Conservation (phyloP, 2,113 vertebrate species). For the Lagenorhynchus albirostris region DNA sequence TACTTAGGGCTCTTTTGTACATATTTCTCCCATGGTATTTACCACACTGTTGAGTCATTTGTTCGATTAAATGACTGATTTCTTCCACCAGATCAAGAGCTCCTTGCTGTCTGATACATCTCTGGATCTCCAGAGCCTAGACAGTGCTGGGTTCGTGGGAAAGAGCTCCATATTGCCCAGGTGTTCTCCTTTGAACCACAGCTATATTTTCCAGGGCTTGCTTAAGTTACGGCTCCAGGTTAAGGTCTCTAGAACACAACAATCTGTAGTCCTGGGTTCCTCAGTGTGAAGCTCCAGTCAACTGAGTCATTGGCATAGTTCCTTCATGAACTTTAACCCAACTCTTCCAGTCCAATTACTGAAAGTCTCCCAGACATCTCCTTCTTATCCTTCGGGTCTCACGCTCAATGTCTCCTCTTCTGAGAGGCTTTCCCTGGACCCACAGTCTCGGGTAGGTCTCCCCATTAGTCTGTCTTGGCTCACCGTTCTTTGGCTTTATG, state of each 20-base stretch:
- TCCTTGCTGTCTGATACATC: not conserved
- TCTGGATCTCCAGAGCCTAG: not conserved
- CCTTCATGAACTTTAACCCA: not conserved
- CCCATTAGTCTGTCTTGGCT: not conserved
- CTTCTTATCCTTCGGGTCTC: not conserved
- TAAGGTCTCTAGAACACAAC: not conserved
- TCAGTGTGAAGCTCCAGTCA: not conserved
- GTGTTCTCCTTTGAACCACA: not conserved
- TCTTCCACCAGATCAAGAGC: not conserved
- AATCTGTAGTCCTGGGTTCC: not conserved
- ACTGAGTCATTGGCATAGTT: not conserved
- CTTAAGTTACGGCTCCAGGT: not conserved
- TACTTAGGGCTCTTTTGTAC: not conserved
- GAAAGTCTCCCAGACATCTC: not conserved
- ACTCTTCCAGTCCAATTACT: not conserved
- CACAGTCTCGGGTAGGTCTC: not conserved
- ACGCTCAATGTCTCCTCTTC: not conserved
- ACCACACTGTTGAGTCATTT: not conserved
- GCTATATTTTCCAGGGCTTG: not conserved
- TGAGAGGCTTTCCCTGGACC: not conserved
- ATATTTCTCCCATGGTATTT: not conserved
- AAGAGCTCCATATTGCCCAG: not conserved
- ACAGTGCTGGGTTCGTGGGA: not conserved
- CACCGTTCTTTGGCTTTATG: not conserved
- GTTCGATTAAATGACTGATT: not conserved